These are phyloP conservation scores for Cyprinus carpio DNA, from an alignment of 2,113 vertebrate species.

Conservation along the genomic window DNA sequence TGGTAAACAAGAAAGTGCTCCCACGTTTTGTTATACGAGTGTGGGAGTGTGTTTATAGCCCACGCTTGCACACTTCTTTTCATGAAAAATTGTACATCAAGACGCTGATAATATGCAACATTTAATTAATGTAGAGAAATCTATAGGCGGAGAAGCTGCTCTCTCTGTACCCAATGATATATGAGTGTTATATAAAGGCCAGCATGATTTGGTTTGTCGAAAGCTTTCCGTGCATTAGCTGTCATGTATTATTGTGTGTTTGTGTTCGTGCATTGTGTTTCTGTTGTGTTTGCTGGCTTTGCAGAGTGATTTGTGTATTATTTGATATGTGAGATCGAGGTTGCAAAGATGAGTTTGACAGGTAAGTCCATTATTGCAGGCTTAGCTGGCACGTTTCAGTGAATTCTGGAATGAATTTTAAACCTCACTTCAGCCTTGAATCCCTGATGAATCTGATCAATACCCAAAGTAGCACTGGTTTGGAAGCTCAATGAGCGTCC, in stretches of 20 bases:
- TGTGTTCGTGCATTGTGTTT: conserved; percentile 56
- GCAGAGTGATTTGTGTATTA: conserved; percentile 45
- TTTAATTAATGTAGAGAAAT: not conserved
- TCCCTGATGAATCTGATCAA: conserved; percentile 9
- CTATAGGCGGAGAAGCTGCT: not conserved
- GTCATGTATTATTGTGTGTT: conserved; percentile 47
- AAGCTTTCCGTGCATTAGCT: conserved; percentile 61
- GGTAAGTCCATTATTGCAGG: conserved; percentile 26
- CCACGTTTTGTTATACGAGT: not conserved
- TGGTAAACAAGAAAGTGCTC: not conserved
- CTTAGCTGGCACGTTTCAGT: not conserved
- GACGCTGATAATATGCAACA: not conserved
- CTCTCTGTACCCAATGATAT: conserved; percentile 26
- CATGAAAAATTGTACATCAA: not conserved
- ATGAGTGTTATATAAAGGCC: conserved; percentile 63
- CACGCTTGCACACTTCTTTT: not conserved
- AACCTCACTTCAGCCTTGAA: conserved; percentile 16
- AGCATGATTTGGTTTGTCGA: conserved; percentile 61
- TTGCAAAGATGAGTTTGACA: not conserved
- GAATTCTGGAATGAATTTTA: conserved; percentile 8
- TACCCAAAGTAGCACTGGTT: not conserved
- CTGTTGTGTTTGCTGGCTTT: conserved; percentile 36
- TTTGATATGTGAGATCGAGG: conserved; percentile 22
- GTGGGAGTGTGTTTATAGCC: not conserved
- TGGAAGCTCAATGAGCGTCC: conserved; percentile 1